A percentile compares a stretch with the other conserved stretches of the same genome.
Evolutionary conservation across 2,797 vertebrate species (phyloP).

Genomic region (Pachyuromys duprasi): DNA sequence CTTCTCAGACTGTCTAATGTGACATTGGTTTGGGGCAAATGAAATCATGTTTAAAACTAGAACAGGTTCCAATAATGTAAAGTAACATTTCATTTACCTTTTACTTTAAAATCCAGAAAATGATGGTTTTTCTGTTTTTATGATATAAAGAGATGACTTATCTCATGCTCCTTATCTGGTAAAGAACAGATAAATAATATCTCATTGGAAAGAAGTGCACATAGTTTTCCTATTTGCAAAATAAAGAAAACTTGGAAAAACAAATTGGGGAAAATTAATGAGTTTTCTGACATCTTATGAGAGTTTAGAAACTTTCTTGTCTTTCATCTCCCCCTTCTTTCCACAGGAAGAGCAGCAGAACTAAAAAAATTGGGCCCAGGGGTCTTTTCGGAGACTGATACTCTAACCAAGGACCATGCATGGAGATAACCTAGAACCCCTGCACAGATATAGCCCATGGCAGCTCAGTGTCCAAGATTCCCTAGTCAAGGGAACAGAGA

Average conservation of each 20-base stretch:
- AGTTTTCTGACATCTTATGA: conserved; percentile 76
- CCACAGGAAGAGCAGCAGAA: too few species aligned
- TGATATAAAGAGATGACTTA: neutral
- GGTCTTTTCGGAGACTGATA: too few species aligned
- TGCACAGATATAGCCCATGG: too few species aligned
- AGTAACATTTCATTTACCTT: neutral
- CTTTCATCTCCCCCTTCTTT: too few species aligned
- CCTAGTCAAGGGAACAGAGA: too few species aligned
- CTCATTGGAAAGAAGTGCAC: neutral
- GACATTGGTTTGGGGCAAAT: conserved; percentile 10
- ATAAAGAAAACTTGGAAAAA: conserved; percentile 76
- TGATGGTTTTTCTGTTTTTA: neutral
- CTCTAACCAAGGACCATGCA: too few species aligned
- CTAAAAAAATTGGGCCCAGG: too few species aligned
- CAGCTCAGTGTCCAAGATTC: too few species aligned
- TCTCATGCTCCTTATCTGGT: too few species aligned
- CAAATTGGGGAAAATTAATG: conserved; percentile 60
- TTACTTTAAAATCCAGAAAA: conserved; percentile 35
- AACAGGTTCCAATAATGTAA: neutral
- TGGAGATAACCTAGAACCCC: too few species aligned
- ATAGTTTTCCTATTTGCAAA: conserved; percentile 53
- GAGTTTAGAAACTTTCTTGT: conserved; percentile 18
- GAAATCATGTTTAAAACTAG: neutral
- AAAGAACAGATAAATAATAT: neutral
- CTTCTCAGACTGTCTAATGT: neutral